phyloP scores from a whole-genome alignment of 2,888 invertebrate species.

The Pardosa pseudoannulata region DNA sequence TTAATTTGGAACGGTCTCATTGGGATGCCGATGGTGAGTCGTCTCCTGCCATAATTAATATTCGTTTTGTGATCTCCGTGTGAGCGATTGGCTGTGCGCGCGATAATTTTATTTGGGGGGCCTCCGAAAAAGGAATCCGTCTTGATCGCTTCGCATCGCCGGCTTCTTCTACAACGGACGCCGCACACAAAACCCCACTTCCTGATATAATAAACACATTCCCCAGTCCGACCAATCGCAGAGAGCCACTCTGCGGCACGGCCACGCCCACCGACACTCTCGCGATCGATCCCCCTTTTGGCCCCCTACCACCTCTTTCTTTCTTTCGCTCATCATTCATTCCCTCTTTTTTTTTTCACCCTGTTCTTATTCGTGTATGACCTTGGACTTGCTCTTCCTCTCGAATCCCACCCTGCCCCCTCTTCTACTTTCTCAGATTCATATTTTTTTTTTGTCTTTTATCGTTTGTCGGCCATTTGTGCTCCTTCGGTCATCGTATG shows the following conservation, averaged over 20 bases:
- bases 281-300: constrained; percentile 44
- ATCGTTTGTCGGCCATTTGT: constrained; percentile 20
- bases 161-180: too few species aligned
- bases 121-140: too few species aligned
- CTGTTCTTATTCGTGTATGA: constrained; percentile 37
- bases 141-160: not conserved
- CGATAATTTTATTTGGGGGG: too few species aligned
- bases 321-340: constrained; percentile 19
- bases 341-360: constrained; percentile 24
- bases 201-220: constrained; percentile 34
- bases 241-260: not conserved
- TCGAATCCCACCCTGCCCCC: constrained; percentile 35
- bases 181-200: constrained; percentile 20
- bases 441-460: constrained; percentile 8
- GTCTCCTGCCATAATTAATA: too few species aligned
- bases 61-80: too few species aligned
- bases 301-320: constrained; percentile 39
- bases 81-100: too few species aligned
- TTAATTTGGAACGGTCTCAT: too few species aligned
- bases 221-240: constrained; percentile 13
- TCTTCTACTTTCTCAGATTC: not conserved
- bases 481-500: constrained; percentile 60
- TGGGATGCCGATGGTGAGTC: too few species aligned
- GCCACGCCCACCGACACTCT: constrained; percentile 38
- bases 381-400: constrained; percentile 69